These are phyloP conservation scores for Heteronetta atricapilla DNA, from an alignment of 2,113 vertebrate genomes.

Conservation along the genomic window DNA sequence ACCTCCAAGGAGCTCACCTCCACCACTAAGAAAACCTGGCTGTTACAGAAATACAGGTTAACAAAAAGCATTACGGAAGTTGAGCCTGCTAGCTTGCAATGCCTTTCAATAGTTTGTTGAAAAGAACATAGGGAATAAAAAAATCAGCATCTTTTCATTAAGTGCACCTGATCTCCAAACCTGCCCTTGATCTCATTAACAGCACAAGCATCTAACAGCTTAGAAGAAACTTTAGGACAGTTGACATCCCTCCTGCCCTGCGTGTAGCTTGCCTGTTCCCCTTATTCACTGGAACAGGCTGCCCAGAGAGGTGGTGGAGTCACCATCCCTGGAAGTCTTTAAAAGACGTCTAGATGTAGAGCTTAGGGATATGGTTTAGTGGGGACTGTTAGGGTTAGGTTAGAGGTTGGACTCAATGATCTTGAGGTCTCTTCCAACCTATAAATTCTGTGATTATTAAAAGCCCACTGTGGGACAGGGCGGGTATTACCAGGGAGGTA, in stretches of 20 bases:
- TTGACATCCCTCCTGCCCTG: neutral
- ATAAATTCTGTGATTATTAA: too few species aligned
- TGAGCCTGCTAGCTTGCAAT: neutral
- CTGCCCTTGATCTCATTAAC: neutral
- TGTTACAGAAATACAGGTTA: neutral
- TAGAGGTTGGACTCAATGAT: too few species aligned
- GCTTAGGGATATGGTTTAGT: too few species aligned
- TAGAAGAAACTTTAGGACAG: neutral
- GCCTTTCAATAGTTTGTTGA: neutral
- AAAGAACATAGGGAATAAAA: neutral
- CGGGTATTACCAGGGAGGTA: neutral
- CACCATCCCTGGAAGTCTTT: too few species aligned
- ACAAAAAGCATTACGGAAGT: rapidly evolving
- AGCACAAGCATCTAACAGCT: neutral
- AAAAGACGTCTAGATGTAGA: too few species aligned
- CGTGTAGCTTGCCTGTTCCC: neutral
- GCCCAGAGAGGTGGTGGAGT: too few species aligned
- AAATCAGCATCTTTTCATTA: neutral
- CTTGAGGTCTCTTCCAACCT: too few species aligned
- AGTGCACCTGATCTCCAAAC: rapidly evolving
- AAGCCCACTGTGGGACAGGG: neutral
- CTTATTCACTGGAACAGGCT: too few species aligned
- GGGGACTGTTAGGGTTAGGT: too few species aligned
- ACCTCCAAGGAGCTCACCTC: neutral
- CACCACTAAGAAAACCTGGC: neutral